Evolutionary conservation across 2,888 invertebrate species (phyloP).

Genomic region (Abrostola triplasia): DNA sequence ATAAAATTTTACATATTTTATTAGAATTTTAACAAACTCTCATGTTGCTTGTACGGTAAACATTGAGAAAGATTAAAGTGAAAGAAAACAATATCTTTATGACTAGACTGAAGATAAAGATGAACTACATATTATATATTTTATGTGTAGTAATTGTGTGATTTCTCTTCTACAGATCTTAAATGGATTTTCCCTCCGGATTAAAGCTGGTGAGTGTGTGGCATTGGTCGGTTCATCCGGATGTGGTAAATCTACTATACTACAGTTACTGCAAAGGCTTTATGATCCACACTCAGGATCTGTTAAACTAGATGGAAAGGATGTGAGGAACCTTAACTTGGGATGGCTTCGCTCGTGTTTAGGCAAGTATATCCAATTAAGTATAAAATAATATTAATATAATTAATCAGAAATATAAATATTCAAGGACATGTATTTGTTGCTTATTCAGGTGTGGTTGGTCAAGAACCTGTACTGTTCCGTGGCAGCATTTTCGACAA

Average conservation of each 20-base stretch:
- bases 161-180: constrained; percentile 84
- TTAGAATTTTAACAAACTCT: too few relatives aligned
- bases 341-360: constrained; percentile 93
- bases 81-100: constrained; percentile 8
- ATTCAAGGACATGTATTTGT: background rate
- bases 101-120: too few relatives aligned
- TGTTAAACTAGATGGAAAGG: constrained; percentile 90
- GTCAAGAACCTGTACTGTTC: constrained; percentile 96
- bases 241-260: constrained; percentile 94
- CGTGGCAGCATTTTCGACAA: constrained; percentile 92
- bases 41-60: too few relatives aligned
- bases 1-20: background rate
- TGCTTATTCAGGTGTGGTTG: constrained; percentile 90
- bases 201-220: constrained; percentile 91
- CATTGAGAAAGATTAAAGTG: background rate
- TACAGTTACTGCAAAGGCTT: constrained; percentile 92
- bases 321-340: constrained; percentile 91
- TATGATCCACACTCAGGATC: constrained; percentile 90
- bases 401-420: background rate
- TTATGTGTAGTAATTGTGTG: too few relatives aligned
- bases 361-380: constrained; percentile 73
- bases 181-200: constrained; percentile 90
- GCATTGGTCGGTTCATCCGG: constrained; percentile 93
- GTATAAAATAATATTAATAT: background rate
- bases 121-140: too few relatives aligned